Evolutionary conservation across 2,797 vertebrate genomes (phyloP).

Genomic region (Intellagama lesueurii): DNA sequence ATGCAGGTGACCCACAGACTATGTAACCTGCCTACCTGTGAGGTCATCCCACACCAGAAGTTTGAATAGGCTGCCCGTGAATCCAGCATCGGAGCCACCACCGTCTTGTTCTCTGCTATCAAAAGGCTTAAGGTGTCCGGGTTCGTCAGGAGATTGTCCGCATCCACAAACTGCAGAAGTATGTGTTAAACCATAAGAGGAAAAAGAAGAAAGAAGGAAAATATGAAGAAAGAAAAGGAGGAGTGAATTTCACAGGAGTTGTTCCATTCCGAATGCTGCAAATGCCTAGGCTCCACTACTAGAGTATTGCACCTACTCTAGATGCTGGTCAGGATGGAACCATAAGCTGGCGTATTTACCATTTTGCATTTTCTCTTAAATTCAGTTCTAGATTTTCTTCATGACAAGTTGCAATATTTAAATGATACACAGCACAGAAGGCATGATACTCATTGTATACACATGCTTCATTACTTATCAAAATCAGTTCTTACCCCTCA

Average conservation of each 20-base stretch:
- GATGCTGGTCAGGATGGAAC: neutral
- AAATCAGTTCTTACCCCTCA: neutral
- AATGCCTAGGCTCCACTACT: neutral
- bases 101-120: slow-evolving; percentile 90
- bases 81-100: slow-evolving; percentile 92
- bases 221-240: neutral
- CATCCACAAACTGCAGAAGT: slow-evolving; percentile 82
- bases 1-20: neutral
- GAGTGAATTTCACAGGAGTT: neutral
- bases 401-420: neutral
- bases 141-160: slow-evolving; percentile 90
- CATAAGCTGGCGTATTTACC: neutral
- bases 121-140: slow-evolving; percentile 84
- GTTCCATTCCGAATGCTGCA: neutral
- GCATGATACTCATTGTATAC: neutral
- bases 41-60: slow-evolving; percentile 96
- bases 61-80: slow-evolving; percentile 94
- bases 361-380: neutral
- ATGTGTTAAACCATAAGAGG: neutral
- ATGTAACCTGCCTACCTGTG: slow-evolving; percentile 80
- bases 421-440: too few relatives aligned
- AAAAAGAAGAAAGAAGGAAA: neutral
- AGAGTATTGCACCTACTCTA: neutral
- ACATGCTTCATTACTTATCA: neutral
- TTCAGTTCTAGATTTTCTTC: neutral